Percentiles rank a stretch among this genome's conserved stretches.
Evolutionary conservation across 2,797 vertebrate genomes (phyloP).

Genomic region (Scarus forsteni): DNA sequence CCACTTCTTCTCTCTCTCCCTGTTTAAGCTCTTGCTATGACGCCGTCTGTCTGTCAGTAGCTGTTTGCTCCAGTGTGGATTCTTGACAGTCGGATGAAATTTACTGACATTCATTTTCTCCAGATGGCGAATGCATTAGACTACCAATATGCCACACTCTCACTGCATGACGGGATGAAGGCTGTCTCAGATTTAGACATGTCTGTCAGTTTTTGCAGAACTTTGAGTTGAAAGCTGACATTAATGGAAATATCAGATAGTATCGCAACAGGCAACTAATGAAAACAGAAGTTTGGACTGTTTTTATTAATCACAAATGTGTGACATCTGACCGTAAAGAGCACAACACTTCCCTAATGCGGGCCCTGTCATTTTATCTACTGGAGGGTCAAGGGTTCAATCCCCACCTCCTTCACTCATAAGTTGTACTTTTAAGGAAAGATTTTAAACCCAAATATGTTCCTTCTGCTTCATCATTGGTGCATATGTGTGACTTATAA

Average conservation of each 20-base stretch:
- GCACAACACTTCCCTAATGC: no score
- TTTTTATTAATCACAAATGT: no score
- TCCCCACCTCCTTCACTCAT: no score
- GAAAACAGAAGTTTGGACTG: no score
- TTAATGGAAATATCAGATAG: neutral
- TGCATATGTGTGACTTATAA: no score
- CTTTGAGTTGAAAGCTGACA: neutral
- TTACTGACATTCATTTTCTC: neutral
- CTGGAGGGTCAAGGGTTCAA: no score
- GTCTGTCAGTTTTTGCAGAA: neutral
- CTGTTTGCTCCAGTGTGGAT: conserved; percentile 10
- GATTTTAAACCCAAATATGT: no score
- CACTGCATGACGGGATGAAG: neutral
- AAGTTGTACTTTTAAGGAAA: no score
- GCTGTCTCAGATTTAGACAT: neutral
- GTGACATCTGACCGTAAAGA: no score
- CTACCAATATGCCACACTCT: neutral
- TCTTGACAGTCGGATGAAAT: neutral
- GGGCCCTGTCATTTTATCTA: no score
- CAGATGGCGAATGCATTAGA: neutral
- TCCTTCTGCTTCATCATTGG: no score
- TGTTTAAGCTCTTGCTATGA: neutral
- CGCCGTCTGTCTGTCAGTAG: neutral
- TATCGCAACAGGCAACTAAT: no score
- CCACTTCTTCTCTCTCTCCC: neutral